These are phyloP conservation scores for Apocheima hispidaria DNA, from an alignment of 2,888 invertebrate species.

Conservation along the genomic window DNA sequence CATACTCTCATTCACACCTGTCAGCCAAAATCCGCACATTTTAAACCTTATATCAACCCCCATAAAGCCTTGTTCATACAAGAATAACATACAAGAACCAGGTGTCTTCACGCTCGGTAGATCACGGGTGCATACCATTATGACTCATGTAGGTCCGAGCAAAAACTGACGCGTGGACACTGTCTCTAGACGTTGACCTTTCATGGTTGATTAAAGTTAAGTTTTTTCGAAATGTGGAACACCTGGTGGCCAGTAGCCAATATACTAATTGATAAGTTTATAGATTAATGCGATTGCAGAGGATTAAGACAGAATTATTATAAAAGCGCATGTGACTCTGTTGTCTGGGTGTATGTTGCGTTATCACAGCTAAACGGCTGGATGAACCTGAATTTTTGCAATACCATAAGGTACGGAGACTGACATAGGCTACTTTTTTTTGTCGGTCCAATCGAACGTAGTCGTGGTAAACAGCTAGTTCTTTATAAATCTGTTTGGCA, in stretches of 20 bases:
- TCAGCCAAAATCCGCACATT: conserved; percentile 21
- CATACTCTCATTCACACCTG: conserved; percentile 60
- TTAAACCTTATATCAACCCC: conserved; percentile 16
- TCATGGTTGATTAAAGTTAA: conserved; percentile 46
- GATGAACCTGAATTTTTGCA: too few species aligned
- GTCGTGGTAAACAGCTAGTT: too few species aligned
- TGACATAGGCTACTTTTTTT: too few species aligned
- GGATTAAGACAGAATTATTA: too few species aligned
- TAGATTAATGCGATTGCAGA: too few species aligned
- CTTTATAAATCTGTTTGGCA: too few species aligned
- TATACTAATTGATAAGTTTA: not conserved
- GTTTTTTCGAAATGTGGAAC: conserved; percentile 24
- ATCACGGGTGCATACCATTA: conserved; percentile 62
- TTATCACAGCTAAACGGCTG: too few species aligned
- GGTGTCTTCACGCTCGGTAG: conserved; percentile 76
- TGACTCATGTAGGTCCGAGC: conserved; percentile 68
- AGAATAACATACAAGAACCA: conserved; percentile 56
- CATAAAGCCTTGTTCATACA: conserved; percentile 22
- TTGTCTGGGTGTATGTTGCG: too few species aligned
- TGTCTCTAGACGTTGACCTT: conserved; percentile 60
- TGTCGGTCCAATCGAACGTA: too few species aligned
- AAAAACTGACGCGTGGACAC: conserved; percentile 71
- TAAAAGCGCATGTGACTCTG: too few species aligned
- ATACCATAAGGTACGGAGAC: too few species aligned
- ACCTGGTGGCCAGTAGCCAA: conserved; percentile 26